These are phyloP conservation scores for Scortum barcoo DNA, from an alignment of 2,113 vertebrate genomes.

Conservation along the genomic window DNA sequence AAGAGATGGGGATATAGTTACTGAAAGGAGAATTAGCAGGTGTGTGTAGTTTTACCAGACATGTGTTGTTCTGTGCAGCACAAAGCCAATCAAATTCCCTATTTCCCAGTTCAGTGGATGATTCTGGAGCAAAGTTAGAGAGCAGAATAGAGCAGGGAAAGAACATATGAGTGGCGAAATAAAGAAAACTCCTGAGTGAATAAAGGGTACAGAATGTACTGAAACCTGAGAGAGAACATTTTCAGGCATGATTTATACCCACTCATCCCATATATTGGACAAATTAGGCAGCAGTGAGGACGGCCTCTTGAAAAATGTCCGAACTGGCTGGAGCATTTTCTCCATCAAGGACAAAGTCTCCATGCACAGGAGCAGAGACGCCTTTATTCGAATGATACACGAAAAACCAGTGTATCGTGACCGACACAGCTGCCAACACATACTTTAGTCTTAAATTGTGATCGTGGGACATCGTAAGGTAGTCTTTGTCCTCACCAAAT, in stretches of 20 bases:
- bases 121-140: conserved; percentile 14
- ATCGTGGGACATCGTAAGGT: conserved; percentile 3
- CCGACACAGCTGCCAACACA: conserved; percentile 5
- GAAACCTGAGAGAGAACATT: conserved; percentile 26
- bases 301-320: neutral
- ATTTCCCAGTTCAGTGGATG: conserved; percentile 58
- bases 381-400: conserved; percentile 20
- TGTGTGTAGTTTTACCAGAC: conserved; percentile 30
- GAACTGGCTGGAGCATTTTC: neutral
- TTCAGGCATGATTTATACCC: conserved; percentile 41
- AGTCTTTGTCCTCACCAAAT: conserved; percentile 14
- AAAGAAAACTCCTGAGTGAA: conserved; percentile 31
- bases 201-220: conserved; percentile 26
- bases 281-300: conserved; percentile 31
- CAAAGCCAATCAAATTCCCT: conserved; percentile 40
- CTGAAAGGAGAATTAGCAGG: conserved; percentile 27
- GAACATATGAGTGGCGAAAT: conserved; percentile 18
- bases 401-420: conserved; percentile 12
- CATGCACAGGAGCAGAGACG: neutral
- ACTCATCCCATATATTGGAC: conserved; percentile 29
- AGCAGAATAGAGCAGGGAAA: neutral
- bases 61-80: conserved; percentile 8
- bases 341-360: conserved; percentile 13
- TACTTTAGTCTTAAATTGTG: conserved; percentile 2
- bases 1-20: conserved; percentile 17